Conservation (phyloP, 2,797 vertebrate species). For the Diglossa cyanea region DNA sequence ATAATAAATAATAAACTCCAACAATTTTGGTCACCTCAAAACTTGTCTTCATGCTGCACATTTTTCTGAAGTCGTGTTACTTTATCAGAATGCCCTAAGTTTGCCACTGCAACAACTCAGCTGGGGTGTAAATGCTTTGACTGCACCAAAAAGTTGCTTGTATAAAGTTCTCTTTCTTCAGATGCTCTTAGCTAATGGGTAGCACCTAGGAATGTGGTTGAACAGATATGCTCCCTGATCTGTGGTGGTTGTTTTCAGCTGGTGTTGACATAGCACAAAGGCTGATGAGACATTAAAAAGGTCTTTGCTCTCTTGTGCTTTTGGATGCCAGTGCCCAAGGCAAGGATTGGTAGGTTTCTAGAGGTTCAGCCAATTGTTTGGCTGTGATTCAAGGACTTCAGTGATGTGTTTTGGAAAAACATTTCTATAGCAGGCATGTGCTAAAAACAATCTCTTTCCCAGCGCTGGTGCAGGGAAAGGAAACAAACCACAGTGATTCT, state of each 20-base stretch:
- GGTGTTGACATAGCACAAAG: background rate
- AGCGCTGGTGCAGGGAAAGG: constrained; percentile 8
- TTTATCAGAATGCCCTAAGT: background rate
- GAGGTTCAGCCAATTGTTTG: constrained; percentile 59
- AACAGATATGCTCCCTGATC: background rate
- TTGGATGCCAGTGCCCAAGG: constrained; percentile 20
- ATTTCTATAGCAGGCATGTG: constrained; percentile 25
- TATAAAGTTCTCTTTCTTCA: background rate
- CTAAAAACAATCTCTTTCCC: constrained; percentile 53
- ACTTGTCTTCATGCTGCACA: background rate
- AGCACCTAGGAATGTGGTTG: background rate
- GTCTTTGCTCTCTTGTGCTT: background rate
- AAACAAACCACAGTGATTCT: constrained; percentile 10
- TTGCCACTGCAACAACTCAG: background rate
- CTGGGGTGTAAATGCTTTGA: background rate
- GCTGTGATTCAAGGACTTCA: constrained; percentile 61
- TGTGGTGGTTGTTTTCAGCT: background rate
- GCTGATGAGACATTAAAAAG: background rate
- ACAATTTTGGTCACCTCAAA: background rate
- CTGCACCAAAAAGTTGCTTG: constrained; percentile 1
- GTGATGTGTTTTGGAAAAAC: constrained; percentile 43
- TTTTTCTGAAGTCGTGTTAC: constrained; percentile 16
- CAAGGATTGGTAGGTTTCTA: constrained; percentile 46
- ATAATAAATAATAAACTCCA: background rate
- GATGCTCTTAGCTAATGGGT: background rate